Evolutionary conservation across 2,888 invertebrate species (phyloP), one percentile per base, ranked within the genome.

Genomic region (Stenoptilia bipunctidactyla): DNA sequence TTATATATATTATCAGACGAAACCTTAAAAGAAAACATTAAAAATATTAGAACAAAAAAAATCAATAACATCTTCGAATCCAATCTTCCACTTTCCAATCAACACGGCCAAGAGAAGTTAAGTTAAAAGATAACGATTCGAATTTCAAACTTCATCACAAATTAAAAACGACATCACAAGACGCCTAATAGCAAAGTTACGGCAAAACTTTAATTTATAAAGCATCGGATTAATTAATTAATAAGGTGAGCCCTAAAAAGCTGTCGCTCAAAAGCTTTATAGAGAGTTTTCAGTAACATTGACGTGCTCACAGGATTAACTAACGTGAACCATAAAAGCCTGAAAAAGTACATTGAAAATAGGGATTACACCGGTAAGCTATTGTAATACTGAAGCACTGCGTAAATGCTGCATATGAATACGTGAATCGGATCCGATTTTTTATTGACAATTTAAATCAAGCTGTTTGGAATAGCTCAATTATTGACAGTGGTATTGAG

Each of bases 191-290:
- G 48, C 45, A 44, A 55, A 51, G 49, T 56, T 51, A 52, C 51
- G 53, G 30, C 49, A 49, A 57, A 65, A 64, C 57, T 68, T 60
- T 45, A 53, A 48, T 58, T 60, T 62, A 61, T 53, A 50, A 64
- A 62, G 60, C 54, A 58, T 53, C 51, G 50, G 50, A 55, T 66
- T 66, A 64, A 71, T 75, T 75, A 76, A 75, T 77, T 76, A 76
- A 69, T 70, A 69, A 77, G 67, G 66, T 66, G 62, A 56, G 63
- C 63, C 70, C 64, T 66, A 66, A 62, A 62, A 52, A 51, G 59
- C 60, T 58, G 56, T 51, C 49, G 48, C 55, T 56, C 56, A 56
- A 64, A 76, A 73, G 68, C 66, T 61, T 74, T 73, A 66, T 52
- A 50, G 49, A 52, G 43, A 14, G 34, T 14, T 27, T 13, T 6